Evolutionary conservation across 1,140 invertebrate species (phyloP), one percentile per base, ranked within the genome.

Genomic region (Drosophila auraria): DNA sequence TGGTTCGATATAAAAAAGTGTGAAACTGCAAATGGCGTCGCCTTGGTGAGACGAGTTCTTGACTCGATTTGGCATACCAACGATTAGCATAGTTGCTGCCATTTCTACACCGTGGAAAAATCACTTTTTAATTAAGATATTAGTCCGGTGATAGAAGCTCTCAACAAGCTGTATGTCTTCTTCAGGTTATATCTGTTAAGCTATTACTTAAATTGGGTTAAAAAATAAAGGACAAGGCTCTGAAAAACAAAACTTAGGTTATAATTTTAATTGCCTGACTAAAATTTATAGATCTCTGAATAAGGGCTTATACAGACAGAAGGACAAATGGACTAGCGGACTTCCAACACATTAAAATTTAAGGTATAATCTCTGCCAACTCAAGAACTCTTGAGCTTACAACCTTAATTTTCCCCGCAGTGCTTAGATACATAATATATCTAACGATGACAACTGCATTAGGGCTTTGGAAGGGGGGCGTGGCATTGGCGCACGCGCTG

Each of bases 21-120:
- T 89, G 84, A 89, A 89, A 79, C 84, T 90, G 86, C 82, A 90
- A 89, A 89, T 89, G 86, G 84, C 84, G 84, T 84, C 84, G 84
- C 86, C 86, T 80, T 87, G 80, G 77, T 80, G 83, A 80, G 84
- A 83, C 83, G 75, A 69, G 80, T 83, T 87, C 84, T 89, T 78
- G 77, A 76, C 84, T 79, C 64, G 72, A 83, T 78, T 89, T 90
- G 84, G 84, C 78, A 82, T 40, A 45, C 36, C 78, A 75, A 50
- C 81, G 84, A 89, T 89, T 89, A 89, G 84, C 84, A 87, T 87
- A 87, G 86, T 89, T 89, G 81, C 72, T 78, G 81, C 65, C 66
- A 76, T 73, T 40, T 40, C 14, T 57, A 57, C 54, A 57, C 54
- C 14, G 54, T 40, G 36, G 8, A 57, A 56, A 56, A 49, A 20